Conservation (phyloP, 2,797 vertebrate species). For the Threskiornis aethiopicus region DNA sequence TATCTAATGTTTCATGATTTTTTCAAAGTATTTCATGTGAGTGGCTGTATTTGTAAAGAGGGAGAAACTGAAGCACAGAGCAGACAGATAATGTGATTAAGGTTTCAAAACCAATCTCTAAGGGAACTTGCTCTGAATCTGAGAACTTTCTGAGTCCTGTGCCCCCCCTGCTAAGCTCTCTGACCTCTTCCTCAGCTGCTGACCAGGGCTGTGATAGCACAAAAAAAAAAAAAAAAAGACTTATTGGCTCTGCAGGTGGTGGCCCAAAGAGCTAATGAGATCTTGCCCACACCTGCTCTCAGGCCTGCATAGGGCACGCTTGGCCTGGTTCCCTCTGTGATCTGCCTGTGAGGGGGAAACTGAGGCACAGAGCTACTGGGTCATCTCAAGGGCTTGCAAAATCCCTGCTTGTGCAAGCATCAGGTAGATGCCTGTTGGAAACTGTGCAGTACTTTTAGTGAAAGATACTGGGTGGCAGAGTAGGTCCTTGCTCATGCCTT, state of each 20-base stretch:
- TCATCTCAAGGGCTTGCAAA: background rate
- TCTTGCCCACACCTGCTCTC: background rate
- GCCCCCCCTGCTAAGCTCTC: background rate
- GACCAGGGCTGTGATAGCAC: background rate
- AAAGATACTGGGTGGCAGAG: background rate
- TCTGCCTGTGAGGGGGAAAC: background rate
- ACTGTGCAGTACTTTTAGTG: background rate
- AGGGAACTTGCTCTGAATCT: background rate
- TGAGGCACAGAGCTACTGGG: background rate
- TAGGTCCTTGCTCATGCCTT: background rate
- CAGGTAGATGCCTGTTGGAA: background rate
- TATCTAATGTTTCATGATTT: background rate
- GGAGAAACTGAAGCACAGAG: background rate
- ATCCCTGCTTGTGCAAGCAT: background rate
- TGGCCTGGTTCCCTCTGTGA: fast-evolving
- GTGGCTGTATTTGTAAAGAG: background rate
- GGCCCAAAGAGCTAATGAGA: background rate
- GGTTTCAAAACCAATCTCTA: background rate
- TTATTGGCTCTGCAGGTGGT: background rate
- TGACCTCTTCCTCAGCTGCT: background rate
- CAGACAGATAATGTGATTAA: background rate
- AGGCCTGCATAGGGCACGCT: fast-evolving
- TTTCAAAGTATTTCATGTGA: background rate
- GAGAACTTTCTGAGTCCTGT: background rate
- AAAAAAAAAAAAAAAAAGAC: background rate